Conservation (phyloP, 1,140 invertebrate species). For the Drosophila bocqueti region DNA sequence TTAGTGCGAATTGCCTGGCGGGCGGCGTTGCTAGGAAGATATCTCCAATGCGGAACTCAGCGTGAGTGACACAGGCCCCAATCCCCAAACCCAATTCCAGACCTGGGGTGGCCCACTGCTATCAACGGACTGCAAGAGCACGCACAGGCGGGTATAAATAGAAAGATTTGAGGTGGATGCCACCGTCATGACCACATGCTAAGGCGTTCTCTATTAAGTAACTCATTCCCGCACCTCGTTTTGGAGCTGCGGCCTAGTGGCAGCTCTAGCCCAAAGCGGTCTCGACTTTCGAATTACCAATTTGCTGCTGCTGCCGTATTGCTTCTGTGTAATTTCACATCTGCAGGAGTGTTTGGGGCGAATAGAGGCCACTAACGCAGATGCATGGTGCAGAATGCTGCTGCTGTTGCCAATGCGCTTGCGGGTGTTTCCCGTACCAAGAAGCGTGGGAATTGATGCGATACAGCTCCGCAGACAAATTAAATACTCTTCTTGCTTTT, state of each 20-base stretch:
- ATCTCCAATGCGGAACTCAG: slow-evolving; percentile 21
- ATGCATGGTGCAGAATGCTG: slow-evolving; percentile 1
- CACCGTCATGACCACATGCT: slow-evolving; percentile 38
- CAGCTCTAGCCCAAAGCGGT: slow-evolving; percentile 57
- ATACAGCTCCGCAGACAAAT: slow-evolving; percentile 16
- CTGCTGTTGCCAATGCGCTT: slow-evolving; percentile 36
- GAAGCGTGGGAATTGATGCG: slow-evolving; percentile 67
- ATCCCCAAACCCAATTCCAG: not conserved
- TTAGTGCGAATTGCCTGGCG: not conserved
- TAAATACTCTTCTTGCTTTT: slow-evolving; percentile 18
- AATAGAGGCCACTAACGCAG: slow-evolving; percentile 36
- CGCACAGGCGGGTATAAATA: slow-evolving; percentile 32
- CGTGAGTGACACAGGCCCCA: slow-evolving; percentile 22
- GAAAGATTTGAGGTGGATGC: slow-evolving; percentile 30
- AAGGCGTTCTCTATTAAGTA: slow-evolving; percentile 47
- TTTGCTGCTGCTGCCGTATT: slow-evolving; percentile 46
- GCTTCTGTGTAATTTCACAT: slow-evolving; percentile 56
- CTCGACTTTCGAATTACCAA: slow-evolving; percentile 71
- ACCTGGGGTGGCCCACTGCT: slow-evolving; percentile 8
- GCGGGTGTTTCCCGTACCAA: slow-evolving; percentile 51
- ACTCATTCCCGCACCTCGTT: slow-evolving; percentile 25
- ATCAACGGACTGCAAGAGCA: slow-evolving; percentile 6
- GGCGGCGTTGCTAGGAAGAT: not conserved
- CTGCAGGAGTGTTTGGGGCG: slow-evolving; percentile 23
- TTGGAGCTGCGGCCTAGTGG: slow-evolving; percentile 10